Conservation (phyloP, 2,113 vertebrate genomes). For the Pedionomus torquatus region DNA sequence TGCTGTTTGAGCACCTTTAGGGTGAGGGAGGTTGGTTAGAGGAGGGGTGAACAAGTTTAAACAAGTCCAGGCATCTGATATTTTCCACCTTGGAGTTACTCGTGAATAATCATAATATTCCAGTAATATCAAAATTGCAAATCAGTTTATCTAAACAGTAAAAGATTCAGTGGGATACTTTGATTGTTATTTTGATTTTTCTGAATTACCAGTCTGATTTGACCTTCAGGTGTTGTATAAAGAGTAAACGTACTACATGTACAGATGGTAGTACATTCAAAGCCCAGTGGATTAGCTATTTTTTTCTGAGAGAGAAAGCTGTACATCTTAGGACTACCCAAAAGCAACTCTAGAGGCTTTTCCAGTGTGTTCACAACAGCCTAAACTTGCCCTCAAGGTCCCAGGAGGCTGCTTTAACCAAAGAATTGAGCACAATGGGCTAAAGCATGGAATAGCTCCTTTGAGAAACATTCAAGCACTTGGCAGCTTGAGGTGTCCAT, state of each 20-base stretch:
- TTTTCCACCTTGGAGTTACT: not conserved
- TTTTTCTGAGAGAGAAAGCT: not conserved
- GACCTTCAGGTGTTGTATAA: not conserved
- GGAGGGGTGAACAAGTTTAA: not conserved
- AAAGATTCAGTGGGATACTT: not conserved
- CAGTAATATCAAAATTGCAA: not conserved
- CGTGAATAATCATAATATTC: not conserved
- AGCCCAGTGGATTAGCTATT: not conserved
- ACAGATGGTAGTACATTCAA: not conserved
- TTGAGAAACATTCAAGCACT: slow-evolving; percentile 22
- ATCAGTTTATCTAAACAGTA: not conserved
- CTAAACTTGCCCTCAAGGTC: slow-evolving; percentile 7
- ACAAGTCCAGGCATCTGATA: not conserved
- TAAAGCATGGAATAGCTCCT: not conserved
- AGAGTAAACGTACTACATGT: not conserved
- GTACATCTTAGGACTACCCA: not conserved
- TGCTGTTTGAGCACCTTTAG: not conserved
- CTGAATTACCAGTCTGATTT: not conserved
- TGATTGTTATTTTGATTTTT: not conserved
- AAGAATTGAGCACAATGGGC: not conserved
- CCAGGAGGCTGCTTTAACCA: slow-evolving; percentile 6
- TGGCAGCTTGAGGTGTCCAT: slow-evolving; percentile 75
- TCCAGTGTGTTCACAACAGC: not conserved
- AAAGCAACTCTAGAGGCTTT: not conserved
- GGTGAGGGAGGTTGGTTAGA: not conserved